A percentile compares a stretch with the other conserved stretches of the same genome.
phyloP scores from a whole-genome alignment of 2,113 vertebrate genomes.

The Asarcornis scutulata region DNA sequence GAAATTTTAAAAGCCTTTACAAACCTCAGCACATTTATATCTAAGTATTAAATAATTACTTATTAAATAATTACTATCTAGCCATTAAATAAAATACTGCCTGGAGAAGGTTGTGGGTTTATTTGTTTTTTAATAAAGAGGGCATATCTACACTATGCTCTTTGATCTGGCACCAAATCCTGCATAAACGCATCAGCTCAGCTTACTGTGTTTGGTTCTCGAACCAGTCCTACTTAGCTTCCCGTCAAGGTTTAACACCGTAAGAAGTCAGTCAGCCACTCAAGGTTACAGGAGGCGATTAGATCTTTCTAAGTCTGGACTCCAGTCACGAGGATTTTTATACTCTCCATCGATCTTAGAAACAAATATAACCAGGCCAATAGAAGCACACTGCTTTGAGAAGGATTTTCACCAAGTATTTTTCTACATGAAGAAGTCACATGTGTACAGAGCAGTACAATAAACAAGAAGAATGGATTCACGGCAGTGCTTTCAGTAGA shows the following conservation, averaged over 20 bases:
- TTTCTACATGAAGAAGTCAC: not conserved
- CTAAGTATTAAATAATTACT: not conserved
- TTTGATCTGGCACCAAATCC: not conserved
- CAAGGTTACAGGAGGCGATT: not conserved
- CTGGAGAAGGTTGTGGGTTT: not conserved
- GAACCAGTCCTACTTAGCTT: not conserved
- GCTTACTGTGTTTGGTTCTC: not conserved
- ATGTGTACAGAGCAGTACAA: not conserved
- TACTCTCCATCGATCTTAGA: not conserved
- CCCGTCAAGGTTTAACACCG: not conserved
- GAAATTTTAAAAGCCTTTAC: not conserved
- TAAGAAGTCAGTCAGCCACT: not conserved
- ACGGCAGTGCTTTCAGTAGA: not conserved
- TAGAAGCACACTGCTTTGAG: not conserved
- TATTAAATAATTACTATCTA: not conserved
- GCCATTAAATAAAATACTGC: not conserved
- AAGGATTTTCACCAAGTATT: not conserved
- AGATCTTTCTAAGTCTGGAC: not conserved
- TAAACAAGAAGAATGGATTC: not conserved
- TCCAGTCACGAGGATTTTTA: not conserved
- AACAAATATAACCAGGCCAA: not conserved
- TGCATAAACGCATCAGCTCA: not conserved
- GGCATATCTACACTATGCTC: not conserved
- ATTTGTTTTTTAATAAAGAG: not conserved
- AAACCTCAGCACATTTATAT: not conserved